phyloP scores from a whole-genome alignment of 2,113 vertebrate genomes.

The Ginglymostoma cirratum region DNA sequence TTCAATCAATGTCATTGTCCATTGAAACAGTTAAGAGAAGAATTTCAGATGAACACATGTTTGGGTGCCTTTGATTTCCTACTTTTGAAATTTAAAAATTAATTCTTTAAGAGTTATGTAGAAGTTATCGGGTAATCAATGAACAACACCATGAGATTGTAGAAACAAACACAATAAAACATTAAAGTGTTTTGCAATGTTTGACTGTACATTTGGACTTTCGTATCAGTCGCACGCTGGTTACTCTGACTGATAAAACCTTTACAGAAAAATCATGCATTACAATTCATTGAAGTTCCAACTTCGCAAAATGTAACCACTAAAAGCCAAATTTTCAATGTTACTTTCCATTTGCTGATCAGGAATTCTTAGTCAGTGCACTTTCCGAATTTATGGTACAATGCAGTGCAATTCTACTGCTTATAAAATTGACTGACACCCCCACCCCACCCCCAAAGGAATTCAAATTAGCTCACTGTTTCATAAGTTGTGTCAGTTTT shows the following conservation, averaged over 20 bases:
- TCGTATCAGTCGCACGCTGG: neutral
- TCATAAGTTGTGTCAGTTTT: neutral
- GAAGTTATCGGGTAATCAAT: conserved; percentile 6
- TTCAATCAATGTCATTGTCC: no score
- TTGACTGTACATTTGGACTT: conserved; percentile 37
- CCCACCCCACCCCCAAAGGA: neutral
- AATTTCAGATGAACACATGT: neutral
- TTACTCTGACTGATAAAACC: neutral
- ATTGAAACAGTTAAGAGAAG: neutral
- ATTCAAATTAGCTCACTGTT: neutral
- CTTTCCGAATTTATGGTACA: neutral
- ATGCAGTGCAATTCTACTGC: neutral
- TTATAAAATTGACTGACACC: neutral
- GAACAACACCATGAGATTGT: conserved; percentile 17
- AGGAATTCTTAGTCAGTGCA: no score
- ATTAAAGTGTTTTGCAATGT: conserved; percentile 34
- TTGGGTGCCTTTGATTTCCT: neutral
- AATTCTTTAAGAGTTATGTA: neutral
- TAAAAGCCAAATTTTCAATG: neutral
- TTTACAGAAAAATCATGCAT: neutral
- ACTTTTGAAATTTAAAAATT: neutral
- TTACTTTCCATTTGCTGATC: neutral
- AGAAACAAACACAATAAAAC: conserved; percentile 36
- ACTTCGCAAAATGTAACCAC: neutral
- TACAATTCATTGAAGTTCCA: neutral